Evolutionary conservation across 2,797 vertebrate species (phyloP).

Genomic region (Fundulus diaphanus): DNA sequence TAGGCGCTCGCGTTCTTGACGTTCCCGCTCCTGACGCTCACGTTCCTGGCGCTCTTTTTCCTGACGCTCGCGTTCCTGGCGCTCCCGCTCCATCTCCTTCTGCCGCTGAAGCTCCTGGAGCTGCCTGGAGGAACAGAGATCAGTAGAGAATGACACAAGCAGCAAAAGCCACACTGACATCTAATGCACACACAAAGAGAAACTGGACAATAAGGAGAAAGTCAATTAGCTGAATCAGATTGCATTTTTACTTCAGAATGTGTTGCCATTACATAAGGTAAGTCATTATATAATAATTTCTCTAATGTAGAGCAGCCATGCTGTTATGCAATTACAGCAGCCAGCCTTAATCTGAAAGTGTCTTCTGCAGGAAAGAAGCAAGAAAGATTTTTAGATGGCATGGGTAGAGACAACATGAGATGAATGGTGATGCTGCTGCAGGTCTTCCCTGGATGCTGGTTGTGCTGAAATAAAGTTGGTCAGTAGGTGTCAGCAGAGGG

Average conservation of each 20-base stretch:
- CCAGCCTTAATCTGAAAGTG: not conserved
- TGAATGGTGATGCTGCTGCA: not conserved
- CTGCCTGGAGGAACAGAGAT: slow-evolving; percentile 68
- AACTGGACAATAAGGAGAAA: not conserved
- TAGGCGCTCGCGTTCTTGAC: slow-evolving; percentile 70
- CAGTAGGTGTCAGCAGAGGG: slow-evolving; percentile 72
- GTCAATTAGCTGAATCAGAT: not conserved
- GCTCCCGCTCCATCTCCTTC: slow-evolving; percentile 82
- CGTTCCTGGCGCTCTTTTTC: slow-evolving; percentile 80
- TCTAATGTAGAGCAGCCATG: slow-evolving; percentile 22
- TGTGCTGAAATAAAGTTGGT: slow-evolving; percentile 12
- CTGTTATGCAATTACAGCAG: slow-evolving; percentile 38
- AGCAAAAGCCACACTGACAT: no score
- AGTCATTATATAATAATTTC: slow-evolving; percentile 52
- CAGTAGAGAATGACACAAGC: not conserved
- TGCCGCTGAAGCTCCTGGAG: slow-evolving; percentile 84
- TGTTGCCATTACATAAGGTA: slow-evolving; percentile 37
- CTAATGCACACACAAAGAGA: not conserved
- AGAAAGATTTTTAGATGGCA: not conserved
- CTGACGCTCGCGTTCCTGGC: slow-evolving; percentile 78
- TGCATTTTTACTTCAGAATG: not conserved
- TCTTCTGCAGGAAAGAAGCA: no score
- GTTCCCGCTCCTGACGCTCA: slow-evolving; percentile 83
- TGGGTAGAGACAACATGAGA: not conserved
- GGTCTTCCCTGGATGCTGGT: not conserved